Evolutionary conservation across 1,140 invertebrate genomes (phyloP).

Genomic region (Bathynomus jamesi): DNA sequence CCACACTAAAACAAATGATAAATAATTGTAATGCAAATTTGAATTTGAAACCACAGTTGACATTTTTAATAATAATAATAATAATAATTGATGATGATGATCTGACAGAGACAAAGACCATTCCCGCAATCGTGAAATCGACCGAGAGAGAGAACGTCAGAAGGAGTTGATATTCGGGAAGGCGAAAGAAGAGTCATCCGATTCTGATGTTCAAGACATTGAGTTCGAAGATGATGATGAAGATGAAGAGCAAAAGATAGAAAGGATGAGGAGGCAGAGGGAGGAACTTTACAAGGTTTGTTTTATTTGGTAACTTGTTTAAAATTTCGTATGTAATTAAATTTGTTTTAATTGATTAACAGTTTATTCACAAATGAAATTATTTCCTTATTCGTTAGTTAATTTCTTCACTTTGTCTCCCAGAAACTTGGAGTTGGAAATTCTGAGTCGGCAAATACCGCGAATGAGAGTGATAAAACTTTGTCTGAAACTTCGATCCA

Average conservation of each 20-base stretch:
- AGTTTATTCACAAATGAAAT: too few relatives aligned
- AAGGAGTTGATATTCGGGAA: slow-evolving; percentile 38
- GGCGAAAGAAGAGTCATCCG: slow-evolving; percentile 27
- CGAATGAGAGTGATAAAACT: too few relatives aligned
- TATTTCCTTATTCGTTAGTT: too few relatives aligned
- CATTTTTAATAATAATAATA: background rate
- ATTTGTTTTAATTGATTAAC: too few relatives aligned
- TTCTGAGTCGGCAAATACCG: too few relatives aligned
- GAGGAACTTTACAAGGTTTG: slow-evolving; percentile 58
- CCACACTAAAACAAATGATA: background rate
- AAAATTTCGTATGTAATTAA: too few relatives aligned
- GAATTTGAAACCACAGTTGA: background rate
- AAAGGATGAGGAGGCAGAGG: slow-evolving; percentile 74
- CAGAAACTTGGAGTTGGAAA: background rate
- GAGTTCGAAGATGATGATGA: slow-evolving; percentile 83
- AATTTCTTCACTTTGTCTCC: too few relatives aligned
- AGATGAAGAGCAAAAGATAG: slow-evolving; percentile 89
- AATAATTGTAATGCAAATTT: background rate
- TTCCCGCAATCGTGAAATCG: slow-evolving; percentile 42
- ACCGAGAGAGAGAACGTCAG: slow-evolving; percentile 39
- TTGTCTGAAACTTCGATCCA: too few relatives aligned
- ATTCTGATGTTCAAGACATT: slow-evolving; percentile 49
- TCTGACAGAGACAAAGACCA: slow-evolving; percentile 36
- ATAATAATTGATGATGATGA: too few relatives aligned
- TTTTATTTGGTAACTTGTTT: too few relatives aligned